A percentile compares a stretch with the other conserved stretches of the same genome.
These are phyloP conservation scores for Cheilosia pagana DNA, from an alignment of 2,888 invertebrate genomes.

Conservation along the genomic window DNA sequence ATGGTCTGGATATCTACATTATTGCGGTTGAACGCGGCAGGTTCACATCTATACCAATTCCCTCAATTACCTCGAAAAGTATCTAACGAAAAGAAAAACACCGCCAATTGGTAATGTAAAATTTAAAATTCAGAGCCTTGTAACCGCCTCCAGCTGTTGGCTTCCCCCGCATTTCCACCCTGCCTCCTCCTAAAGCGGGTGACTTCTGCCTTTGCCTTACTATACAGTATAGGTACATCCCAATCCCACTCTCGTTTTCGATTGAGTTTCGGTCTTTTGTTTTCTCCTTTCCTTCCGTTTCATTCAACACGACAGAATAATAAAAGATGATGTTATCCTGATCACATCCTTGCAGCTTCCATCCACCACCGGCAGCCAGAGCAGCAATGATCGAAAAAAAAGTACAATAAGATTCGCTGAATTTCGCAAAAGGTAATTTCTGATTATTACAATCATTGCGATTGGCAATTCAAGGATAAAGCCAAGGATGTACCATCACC, in stretches of 20 bases:
- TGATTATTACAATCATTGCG: slow-evolving; percentile 75
- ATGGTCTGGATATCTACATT: too few species aligned
- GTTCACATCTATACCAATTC: too few species aligned
- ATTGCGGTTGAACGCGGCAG: too few species aligned
- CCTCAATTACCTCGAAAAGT: too few species aligned
- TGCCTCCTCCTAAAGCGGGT: neutral
- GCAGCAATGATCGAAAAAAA: slow-evolving; percentile 9
- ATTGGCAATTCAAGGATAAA: slow-evolving; percentile 73
- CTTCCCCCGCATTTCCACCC: neutral
- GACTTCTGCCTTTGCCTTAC: neutral
- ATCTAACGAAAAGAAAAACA: neutral
- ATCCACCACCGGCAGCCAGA: neutral
- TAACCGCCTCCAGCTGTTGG: slow-evolving; percentile 29
- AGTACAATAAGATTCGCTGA: slow-evolving; percentile 45
- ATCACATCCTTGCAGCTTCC: slow-evolving; percentile 66
- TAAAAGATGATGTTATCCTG: slow-evolving; percentile 70
- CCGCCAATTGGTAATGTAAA: slow-evolving; percentile 2
- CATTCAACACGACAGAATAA: slow-evolving; percentile 61
- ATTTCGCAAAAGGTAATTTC: slow-evolving; percentile 73
- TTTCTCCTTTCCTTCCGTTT: slow-evolving; percentile 30
- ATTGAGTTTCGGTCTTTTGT: slow-evolving; percentile 29
- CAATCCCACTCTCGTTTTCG: slow-evolving; percentile 3
- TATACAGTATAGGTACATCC: too few species aligned
- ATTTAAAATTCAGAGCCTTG: slow-evolving; percentile 45
- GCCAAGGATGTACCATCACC: slow-evolving; percentile 65